Base-by-base conservation (phyloP, 2,888 invertebrate species). In the Diaperis boleti region DNA sequence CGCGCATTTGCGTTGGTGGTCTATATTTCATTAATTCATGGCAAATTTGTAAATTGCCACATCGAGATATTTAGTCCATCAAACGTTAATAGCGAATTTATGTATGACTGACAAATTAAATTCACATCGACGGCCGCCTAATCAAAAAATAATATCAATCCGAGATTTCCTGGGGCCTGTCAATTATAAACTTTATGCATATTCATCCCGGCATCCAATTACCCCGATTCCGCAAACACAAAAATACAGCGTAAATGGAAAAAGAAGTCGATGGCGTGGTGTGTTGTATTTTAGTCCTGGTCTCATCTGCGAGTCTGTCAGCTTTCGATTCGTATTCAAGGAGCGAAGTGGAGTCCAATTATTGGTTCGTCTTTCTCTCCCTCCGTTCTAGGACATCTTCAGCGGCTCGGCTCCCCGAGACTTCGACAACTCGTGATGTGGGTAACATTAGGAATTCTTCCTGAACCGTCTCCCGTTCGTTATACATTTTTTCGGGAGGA, bases 351-450 rank as follows among this genome's bases (percentile, higher is more conserved):
- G 65, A 67, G 68, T 72, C 72, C 72, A 72, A 72, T 72, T 72
- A 72, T 72, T 71, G 71, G 71, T 70, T 68, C 69, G 68, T 65
- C 67, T 71, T 68, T 67, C 68, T 68, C 59, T 62, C 54, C 64
- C 62, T 44, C 50, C 62, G 56, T 62, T 59, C 62, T 52, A 29
- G 47, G 56, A 61, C 61, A 62, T 60, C 60, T 60, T 49, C 47
- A 50, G 42, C 29, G 47, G 33, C n/a, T n/a, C n/a, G n/a, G n/a
- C 47, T 56, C 61, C 44, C 61, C 61, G 62, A 67, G 69, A 66
- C 68, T 69, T 71, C 71, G 71, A 69, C 68, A 71, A 69, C 65
- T 69, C 71, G 71, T 71, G 69, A 69, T 65, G 69, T 72, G 54
- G 64, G 59, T 64, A 64, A 47, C 60, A 64, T 64, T 64, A 64